Conservation (phyloP, 2,113 vertebrate genomes). For the Hemibagrus wyckioides region DNA sequence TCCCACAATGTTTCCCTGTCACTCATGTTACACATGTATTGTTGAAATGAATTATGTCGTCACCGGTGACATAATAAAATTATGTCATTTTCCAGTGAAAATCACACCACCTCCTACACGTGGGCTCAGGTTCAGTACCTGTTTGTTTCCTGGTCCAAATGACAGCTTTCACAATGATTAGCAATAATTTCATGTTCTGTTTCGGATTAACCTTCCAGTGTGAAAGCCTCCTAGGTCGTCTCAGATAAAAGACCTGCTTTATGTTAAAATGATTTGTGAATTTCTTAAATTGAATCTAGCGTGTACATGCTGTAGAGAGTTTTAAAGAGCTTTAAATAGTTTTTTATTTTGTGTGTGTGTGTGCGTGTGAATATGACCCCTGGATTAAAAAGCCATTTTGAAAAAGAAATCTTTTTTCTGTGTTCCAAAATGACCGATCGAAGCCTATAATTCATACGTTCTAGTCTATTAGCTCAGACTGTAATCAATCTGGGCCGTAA, state of each 20-base stretch:
- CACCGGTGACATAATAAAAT: too few species aligned
- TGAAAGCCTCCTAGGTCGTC: background rate
- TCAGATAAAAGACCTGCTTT: background rate
- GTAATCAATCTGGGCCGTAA: conserved; percentile 15
- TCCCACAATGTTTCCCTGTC: too few species aligned
- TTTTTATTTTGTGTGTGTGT: background rate
- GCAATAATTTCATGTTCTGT: too few species aligned
- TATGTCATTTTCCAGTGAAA: too few species aligned
- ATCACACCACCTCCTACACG: too few species aligned
- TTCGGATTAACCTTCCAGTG: too few species aligned
- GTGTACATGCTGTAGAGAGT: background rate
- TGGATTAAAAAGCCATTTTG: background rate
- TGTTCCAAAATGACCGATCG: background rate
- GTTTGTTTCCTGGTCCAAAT: too few species aligned
- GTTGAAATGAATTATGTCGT: too few species aligned
- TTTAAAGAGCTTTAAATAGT: background rate
- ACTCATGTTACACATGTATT: too few species aligned
- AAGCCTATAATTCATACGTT: conserved; percentile 19
- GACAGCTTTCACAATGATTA: too few species aligned
- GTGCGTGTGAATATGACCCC: background rate
- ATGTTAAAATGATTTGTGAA: background rate
- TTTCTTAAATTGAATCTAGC: background rate
- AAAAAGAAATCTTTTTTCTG: background rate
- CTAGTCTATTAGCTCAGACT: conserved; percentile 31
- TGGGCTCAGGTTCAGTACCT: too few species aligned